phyloP scores from a whole-genome alignment of 2,888 invertebrate species.

The Hofmannophila pseudospretella region DNA sequence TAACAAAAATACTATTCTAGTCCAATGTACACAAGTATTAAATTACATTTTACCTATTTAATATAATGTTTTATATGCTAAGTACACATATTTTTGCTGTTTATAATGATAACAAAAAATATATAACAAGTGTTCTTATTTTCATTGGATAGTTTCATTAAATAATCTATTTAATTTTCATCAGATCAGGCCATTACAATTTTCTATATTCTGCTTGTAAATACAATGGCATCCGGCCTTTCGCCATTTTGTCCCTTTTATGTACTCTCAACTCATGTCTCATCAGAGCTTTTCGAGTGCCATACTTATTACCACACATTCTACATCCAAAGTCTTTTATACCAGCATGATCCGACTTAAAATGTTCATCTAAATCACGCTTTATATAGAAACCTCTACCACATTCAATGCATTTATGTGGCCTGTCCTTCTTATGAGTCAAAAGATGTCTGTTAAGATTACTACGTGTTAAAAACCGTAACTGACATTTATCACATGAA shows the following conservation, averaged over 20 bases:
- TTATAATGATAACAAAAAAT: neutral
- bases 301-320: conserved; percentile 50
- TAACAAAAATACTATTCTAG: too few species aligned
- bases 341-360: conserved; percentile 46
- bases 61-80: too few species aligned
- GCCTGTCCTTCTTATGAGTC: conserved; percentile 45
- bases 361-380: conserved; percentile 43
- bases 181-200: neutral
- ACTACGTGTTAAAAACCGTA: conserved; percentile 45
- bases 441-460: conserved; percentile 51
- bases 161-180: too few species aligned
- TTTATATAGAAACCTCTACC: conserved; percentile 43
- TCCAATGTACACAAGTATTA: too few species aligned
- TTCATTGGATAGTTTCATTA: too few species aligned
- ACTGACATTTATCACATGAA: conserved; percentile 44
- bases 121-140: too few species aligned
- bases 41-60: too few species aligned
- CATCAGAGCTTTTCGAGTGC: conserved; percentile 47
- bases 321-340: conserved; percentile 43
- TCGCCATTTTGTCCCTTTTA: conserved; percentile 50
- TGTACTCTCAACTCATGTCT: conserved; percentile 52
- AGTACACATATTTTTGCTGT: neutral
- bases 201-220: conserved; percentile 41
- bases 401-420: conserved; percentile 47
- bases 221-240: conserved; percentile 54